A percentile compares a stretch with the other conserved stretches of the same genome.
These are phyloP conservation scores for Drosophila kuntzei DNA, from an alignment of 2,888 invertebrate species.

Conservation along the genomic window DNA sequence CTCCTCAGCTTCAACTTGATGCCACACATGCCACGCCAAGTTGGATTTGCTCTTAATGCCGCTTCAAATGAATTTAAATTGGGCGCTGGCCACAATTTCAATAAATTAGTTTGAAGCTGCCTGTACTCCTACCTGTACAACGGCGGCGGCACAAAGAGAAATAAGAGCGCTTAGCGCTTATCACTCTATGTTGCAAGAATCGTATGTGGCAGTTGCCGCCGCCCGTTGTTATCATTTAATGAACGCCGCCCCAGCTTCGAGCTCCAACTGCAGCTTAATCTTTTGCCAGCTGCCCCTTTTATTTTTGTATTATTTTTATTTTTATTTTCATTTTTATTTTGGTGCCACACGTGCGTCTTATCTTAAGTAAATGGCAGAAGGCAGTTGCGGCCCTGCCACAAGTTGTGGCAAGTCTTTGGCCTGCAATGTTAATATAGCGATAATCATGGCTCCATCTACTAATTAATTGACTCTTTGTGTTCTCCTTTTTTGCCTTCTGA, in stretches of 20 bases:
- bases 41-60: slow-evolving; percentile 67
- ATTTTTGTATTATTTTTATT: slow-evolving; percentile 5
- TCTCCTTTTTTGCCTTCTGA: slow-evolving; percentile 48
- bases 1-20: slow-evolving; percentile 1
- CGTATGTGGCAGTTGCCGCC: slow-evolving; percentile 48
- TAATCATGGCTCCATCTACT: slow-evolving; percentile 85
- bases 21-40: background rate
- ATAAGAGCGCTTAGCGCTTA: slow-evolving; percentile 32
- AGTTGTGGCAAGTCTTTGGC: slow-evolving; percentile 3
- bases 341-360: slow-evolving; percentile 74
- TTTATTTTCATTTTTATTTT: background rate
- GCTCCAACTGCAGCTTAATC: slow-evolving; percentile 22
- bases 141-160: slow-evolving; percentile 14
- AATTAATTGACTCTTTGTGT: slow-evolving; percentile 86
- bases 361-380: slow-evolving; percentile 78
- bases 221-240: slow-evolving; percentile 78
- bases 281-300: slow-evolving; percentile 19
- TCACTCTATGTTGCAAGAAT: slow-evolving; percentile 46
- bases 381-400: slow-evolving; percentile 35
- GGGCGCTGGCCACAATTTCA: slow-evolving; percentile 50
- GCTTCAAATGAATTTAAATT: slow-evolving; percentile 76
- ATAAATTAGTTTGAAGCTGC: slow-evolving; percentile 56
- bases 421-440: slow-evolving; percentile 82
- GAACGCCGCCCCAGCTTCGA: slow-evolving; percentile 56
- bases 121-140: slow-evolving; percentile 12